Base-by-base conservation (phyloP, 1,140 invertebrate species). In the Macrosteles quadrilineatus region DNA sequence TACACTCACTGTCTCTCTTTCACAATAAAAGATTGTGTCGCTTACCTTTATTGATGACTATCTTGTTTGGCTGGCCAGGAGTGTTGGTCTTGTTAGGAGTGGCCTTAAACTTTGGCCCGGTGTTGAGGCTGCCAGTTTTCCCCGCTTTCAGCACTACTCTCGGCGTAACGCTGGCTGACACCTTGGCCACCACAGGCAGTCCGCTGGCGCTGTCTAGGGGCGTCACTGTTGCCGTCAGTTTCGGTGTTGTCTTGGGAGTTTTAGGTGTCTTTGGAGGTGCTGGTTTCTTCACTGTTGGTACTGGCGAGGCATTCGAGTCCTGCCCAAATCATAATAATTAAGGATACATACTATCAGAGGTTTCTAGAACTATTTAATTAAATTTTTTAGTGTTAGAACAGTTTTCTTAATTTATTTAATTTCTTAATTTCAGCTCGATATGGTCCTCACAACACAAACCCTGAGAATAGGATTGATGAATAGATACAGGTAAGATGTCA, bases 151-250 rank as follows among this genome's bases (percentile, higher is more conserved):
- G 68, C 59, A 74, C 67, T 19, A 72, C 65, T 57, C 72, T 67
- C 25, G 70, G 67, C 45, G 57, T 73, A 21, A 65, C 1, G 68
- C 73, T 76, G 0, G 73, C 69, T 70, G 71, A 74, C 0, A 59
- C n/a, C 65, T 72, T 69, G 14, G 23, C 32, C 25, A 25, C 43
- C 25, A 25, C 43, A 25, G 53, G 40, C 6, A 63, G 21, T 12
- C 32, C 2, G 68, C 74, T 77, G 0, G 75, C 69, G 66, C 73
- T 73, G n/a, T 14, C 64, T 53, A 23, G n/a, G 1, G 62, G 27
- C 1, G 67, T 40, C 11, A 53, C 40, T 2, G 69, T 31, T 31
- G 65, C 62, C 53, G 55, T 70, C 19, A 63, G 43, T 68, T 74
- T 75, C 25, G 73, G 68, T 21, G 72, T 73, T 11, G 40, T 66